These are phyloP conservation scores for Coracias cyanogaster DNA, from an alignment of 2,797 vertebrate genomes.

Conservation along the genomic window DNA sequence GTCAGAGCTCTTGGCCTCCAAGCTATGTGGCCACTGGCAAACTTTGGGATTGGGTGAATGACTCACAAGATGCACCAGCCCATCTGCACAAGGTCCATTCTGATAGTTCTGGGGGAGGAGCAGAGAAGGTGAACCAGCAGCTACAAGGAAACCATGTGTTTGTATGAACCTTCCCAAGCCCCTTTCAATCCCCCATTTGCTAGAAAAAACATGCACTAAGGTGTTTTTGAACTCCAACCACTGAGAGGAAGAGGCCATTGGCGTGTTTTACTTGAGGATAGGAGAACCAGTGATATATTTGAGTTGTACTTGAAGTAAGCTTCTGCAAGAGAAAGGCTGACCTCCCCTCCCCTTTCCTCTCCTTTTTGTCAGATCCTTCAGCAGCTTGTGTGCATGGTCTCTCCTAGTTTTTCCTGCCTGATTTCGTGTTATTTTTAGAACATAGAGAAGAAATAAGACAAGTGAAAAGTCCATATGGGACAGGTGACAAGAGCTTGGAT, in stretches of 20 bases:
- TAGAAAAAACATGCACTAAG: not conserved
- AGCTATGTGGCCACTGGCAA: rapidly evolving
- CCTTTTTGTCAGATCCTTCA: not conserved
- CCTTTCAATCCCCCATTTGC: not conserved
- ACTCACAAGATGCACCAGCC: rapidly evolving
- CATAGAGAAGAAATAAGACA: not conserved
- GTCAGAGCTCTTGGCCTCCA: not conserved
- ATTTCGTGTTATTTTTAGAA: not conserved
- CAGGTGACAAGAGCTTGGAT: not conserved
- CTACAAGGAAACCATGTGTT: not conserved
- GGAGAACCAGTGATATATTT: not conserved
- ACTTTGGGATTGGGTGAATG: not conserved
- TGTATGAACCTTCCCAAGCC: not conserved
- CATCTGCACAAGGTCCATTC: not conserved
- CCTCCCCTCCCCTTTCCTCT: not conserved
- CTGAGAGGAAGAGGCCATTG: not conserved
- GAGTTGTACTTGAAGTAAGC: not conserved
- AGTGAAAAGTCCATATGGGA: not conserved
- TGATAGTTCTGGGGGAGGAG: not conserved
- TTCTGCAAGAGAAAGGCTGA: not conserved
- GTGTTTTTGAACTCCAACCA: not conserved
- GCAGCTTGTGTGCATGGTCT: rapidly evolving
- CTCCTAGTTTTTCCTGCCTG: not conserved
- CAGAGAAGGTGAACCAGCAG: not conserved
- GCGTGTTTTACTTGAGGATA: not conserved